A percentile compares a stretch with the other conserved stretches of the same genome.
These are phyloP conservation scores for Drosophila melanogaster DNA, from an alignment of 1,140 invertebrate species.

Conservation along the genomic window Release_6_plus_ISO1_MT NT_037436.4:8191501-8192000, in stretches of 20 bases:
- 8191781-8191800: slow-evolving; percentile 67
- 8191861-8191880: slow-evolving; percentile 68
- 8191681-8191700: slow-evolving; percentile 70
- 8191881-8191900: slow-evolving; percentile 72
- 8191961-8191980: slow-evolving; percentile 67
- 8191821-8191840: slow-evolving; percentile 66
- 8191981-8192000: slow-evolving; percentile 68
- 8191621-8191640: slow-evolving; percentile 71
- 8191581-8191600: slow-evolving; percentile 4
- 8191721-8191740: slow-evolving; percentile 46
- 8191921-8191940: slow-evolving; percentile 55
- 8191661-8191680: slow-evolving; percentile 72
- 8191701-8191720: slow-evolving; percentile 72
- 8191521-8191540: slow-evolving; percentile 23
- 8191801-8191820: slow-evolving; percentile 70
- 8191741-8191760: slow-evolving; percentile 65
- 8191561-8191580: slow-evolving; percentile 67
- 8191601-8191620: slow-evolving; percentile 40
- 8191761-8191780: slow-evolving; percentile 71
- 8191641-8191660: slow-evolving; percentile 71
- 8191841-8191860: slow-evolving; percentile 67
- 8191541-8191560: slow-evolving; percentile 14
- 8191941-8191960: slow-evolving; percentile 71
- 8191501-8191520: slow-evolving; percentile 4
- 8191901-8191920: slow-evolving; percentile 65